These are phyloP conservation scores for Sinocyclocheilus anophthalmus DNA, from an alignment of 2,113 vertebrate genomes.

Conservation along the genomic window DNA sequence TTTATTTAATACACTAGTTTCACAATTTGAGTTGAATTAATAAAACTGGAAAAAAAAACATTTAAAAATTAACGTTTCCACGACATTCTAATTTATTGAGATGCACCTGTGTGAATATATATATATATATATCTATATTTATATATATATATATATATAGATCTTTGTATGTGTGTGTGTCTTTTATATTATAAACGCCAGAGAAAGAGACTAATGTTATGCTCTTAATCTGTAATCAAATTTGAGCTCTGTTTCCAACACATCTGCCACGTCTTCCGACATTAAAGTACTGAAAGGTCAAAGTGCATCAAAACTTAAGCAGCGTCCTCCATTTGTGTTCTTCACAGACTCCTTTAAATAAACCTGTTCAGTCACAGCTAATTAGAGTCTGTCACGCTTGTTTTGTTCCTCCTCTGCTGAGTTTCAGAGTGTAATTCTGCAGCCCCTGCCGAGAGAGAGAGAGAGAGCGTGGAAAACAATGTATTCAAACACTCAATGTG, in stretches of 20 bases:
- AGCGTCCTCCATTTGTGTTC: background rate
- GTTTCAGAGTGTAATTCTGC: background rate
- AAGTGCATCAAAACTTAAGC: conserved; percentile 72
- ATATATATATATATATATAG: too few relatives aligned
- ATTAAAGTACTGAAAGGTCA: conserved; percentile 66
- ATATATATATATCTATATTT: too few relatives aligned
- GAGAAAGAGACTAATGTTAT: background rate
- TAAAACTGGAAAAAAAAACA: too few relatives aligned
- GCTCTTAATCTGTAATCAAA: background rate
- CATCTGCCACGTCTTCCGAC: background rate
- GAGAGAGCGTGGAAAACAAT: background rate
- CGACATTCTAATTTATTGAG: too few relatives aligned
- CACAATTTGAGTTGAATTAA: too few relatives aligned
- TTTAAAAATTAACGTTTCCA: too few relatives aligned
- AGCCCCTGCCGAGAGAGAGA: background rate
- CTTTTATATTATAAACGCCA: too few relatives aligned
- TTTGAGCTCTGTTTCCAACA: background rate
- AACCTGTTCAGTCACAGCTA: background rate
- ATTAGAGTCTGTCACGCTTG: background rate
- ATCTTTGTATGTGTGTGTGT: too few relatives aligned
- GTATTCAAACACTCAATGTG: too few relatives aligned
- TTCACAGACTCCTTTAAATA: conserved; percentile 69
- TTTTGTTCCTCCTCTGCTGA: background rate
- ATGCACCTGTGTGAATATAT: too few relatives aligned
- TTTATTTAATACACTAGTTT: too few relatives aligned